A percentile compares a stretch with the other conserved stretches of the same genome.
Conservation (phyloP, 1,140 invertebrate species). For the Stegodyphus mimosarum region DNA sequence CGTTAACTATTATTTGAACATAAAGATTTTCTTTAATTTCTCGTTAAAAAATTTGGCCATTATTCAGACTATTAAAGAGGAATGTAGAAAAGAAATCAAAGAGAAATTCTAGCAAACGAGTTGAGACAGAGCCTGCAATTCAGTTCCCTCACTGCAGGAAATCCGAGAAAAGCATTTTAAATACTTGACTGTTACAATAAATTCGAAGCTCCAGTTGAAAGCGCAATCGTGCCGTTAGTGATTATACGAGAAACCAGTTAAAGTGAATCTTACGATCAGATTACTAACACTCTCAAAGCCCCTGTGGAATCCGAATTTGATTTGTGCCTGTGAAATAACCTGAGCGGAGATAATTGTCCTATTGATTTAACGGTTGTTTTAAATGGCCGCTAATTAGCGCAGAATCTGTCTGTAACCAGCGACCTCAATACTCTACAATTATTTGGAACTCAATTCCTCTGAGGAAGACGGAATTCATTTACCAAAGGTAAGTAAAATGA, state of each 20-base stretch:
- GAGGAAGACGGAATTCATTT: slow-evolving; percentile 36
- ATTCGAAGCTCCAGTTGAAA: too few species aligned
- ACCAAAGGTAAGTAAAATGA: slow-evolving; percentile 40
- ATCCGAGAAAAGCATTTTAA: too few species aligned
- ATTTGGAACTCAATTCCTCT: slow-evolving; percentile 43
- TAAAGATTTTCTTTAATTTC: too few species aligned
- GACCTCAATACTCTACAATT: slow-evolving; percentile 52
- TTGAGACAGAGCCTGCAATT: too few species aligned
- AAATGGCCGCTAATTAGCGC: slow-evolving; percentile 58
- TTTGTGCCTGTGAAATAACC: slow-evolving; percentile 56
- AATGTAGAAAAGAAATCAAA: too few species aligned
- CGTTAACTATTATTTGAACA: too few species aligned
- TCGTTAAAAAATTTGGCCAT: too few species aligned
- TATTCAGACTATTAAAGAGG: too few species aligned
- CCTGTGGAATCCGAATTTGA: slow-evolving; percentile 52
- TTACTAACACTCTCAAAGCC: slow-evolving; percentile 33
- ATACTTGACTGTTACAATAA: too few species aligned
- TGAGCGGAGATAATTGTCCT: slow-evolving; percentile 58
- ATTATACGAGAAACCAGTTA: slow-evolving; percentile 39
- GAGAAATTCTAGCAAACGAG: too few species aligned
- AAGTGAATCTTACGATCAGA: slow-evolving; percentile 58
- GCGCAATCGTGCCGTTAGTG: background rate
- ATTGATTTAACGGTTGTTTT: slow-evolving; percentile 59
- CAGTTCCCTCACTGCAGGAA: too few species aligned
- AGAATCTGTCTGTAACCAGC: slow-evolving; percentile 28